phyloP scores from a whole-genome alignment of 2,113 vertebrate genomes.

The Aptenodytes forsteri region DNA sequence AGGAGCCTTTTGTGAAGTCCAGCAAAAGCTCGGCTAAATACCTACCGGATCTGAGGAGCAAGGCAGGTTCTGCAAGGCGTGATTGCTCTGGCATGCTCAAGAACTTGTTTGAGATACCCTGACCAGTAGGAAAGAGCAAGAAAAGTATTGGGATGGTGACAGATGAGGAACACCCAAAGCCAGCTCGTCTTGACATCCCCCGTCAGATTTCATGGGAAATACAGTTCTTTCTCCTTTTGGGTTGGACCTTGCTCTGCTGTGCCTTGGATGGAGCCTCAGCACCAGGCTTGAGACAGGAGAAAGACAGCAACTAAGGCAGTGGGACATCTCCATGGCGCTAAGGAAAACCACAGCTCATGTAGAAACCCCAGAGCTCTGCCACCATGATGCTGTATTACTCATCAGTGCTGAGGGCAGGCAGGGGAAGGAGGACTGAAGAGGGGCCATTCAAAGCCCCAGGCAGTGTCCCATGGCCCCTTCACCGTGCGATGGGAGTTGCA shows the following conservation, averaged over 20 bases:
- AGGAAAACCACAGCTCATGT: accelerated
- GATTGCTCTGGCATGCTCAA: background rate
- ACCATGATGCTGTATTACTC: background rate
- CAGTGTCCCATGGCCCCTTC: background rate
- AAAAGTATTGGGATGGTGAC: background rate
- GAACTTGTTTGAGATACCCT: background rate
- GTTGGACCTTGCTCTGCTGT: background rate
- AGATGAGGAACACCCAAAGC: background rate
- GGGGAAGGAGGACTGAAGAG: background rate
- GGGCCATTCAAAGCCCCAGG: background rate
- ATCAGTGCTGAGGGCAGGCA: background rate
- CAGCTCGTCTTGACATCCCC: background rate
- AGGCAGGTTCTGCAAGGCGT: background rate
- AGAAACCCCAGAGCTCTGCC: background rate
- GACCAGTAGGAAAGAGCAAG: background rate
- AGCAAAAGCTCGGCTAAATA: background rate
- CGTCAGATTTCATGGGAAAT: background rate
- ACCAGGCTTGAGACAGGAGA: background rate
- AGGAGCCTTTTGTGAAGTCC: background rate
- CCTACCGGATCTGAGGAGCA: background rate
- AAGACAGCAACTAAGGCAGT: background rate
- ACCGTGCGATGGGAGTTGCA: accelerated
- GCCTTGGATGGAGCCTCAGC: background rate
- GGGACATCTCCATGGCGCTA: background rate
- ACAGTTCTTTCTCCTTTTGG: background rate